phyloP scores from a whole-genome alignment of 1,140 invertebrate genomes.

The Listronotus oregonensis region DNA sequence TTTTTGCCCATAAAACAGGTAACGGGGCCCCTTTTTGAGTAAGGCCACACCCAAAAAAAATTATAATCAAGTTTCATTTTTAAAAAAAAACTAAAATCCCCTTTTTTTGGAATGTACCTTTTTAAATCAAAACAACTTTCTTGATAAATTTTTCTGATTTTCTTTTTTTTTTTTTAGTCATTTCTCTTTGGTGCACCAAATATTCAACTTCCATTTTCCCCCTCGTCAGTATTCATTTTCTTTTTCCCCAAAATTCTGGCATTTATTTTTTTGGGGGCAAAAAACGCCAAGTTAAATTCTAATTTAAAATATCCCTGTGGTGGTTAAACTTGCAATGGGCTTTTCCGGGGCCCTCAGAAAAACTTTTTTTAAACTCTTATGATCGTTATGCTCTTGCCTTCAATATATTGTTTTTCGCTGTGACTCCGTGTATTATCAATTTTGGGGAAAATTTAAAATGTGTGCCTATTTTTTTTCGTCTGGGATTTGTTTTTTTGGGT shows the following conservation, averaged over 20 bases:
- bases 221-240: slow-evolving; percentile 19
- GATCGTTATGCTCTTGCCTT: too few relatives aligned
- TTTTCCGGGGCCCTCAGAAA: too few relatives aligned
- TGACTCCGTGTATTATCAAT: too few relatives aligned
- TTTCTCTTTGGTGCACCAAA: slow-evolving; percentile 46
- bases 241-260: not conserved
- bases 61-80: slow-evolving; percentile 49
- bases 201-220: slow-evolving; percentile 39
- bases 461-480: too few relatives aligned
- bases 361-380: too few relatives aligned
- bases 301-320: not conserved
- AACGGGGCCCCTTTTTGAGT: not conserved
- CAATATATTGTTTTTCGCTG: too few relatives aligned
- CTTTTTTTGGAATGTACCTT: too few relatives aligned
- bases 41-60: slow-evolving; percentile 40
- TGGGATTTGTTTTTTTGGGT: too few relatives aligned
- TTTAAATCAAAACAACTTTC: too few relatives aligned
- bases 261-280: not conserved
- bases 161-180: slow-evolving; percentile 45
- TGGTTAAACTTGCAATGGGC: too few relatives aligned
- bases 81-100: slow-evolving; percentile 53
- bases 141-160: too few relatives aligned
- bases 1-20: not conserved
- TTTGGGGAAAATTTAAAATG: too few relatives aligned
- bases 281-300: not conserved